Evolutionary conservation across 2,797 vertebrate species (phyloP), one percentile per base, ranked within the genome.

Genomic region (Myiotriccus ornatus): DNA sequence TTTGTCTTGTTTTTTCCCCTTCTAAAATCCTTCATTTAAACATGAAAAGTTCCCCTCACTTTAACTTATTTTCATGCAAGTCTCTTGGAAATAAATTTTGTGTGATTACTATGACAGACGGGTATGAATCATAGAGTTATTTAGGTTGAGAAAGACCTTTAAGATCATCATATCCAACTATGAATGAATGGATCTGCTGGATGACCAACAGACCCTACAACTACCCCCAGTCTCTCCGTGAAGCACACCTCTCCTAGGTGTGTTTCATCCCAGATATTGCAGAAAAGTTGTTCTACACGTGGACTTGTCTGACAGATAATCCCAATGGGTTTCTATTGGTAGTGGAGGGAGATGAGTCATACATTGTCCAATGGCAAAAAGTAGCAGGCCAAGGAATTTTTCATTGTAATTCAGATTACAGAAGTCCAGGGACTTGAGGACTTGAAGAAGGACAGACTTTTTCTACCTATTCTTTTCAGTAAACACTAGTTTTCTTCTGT

Each of bases 161-260:
- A 47, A 37, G 3, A 52, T 41, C 34, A 37, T 6, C 0, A 0
- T 53, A 28, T 49, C 55, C 15, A 57, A 20, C 7, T 0, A 1
- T 18, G 34, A 86, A 46, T 1, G 6, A 87, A 69, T 34, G 46
- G 23, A 47, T 56, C 3, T 47, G 35, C 34, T 71, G 21, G 10
- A 52, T 43, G 20, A 68, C 5, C 34, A 75, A 7, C 1, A 30
- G 35, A 27, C n/a, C 53, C 53, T 4, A 23, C 19, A 37, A 23
- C 8, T 44, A n/a, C 12, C 7, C 30, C 41, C 14, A 41, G 63
- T 34, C 6, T 71, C 32, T 80, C 22, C 18, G 27, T 15, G 34
- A 49, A 76, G 24, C 21, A 43, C 5, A 44, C 14, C 2, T 70
- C 15, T 70, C 12, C 28, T 63, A 20, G 4, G 15, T 11, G 18